Conservation (phyloP, 2,888 invertebrate species). For the Drosophila nr. fundita region DNA sequence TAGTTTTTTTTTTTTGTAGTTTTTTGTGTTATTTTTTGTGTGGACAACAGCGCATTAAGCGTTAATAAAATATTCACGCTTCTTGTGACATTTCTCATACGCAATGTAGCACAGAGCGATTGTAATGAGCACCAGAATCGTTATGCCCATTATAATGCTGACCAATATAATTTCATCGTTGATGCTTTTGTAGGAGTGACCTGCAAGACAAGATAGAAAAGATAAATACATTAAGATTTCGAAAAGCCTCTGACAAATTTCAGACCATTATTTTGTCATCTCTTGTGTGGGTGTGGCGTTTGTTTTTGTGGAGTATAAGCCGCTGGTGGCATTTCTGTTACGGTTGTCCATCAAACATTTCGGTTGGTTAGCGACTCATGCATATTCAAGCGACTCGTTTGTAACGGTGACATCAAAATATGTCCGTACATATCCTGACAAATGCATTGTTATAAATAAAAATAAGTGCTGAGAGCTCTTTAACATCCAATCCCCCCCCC, state of each 20-base stretch:
- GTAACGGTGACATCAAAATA: conserved; percentile 12
- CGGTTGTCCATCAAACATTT: conserved; percentile 47
- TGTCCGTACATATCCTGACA: conserved; percentile 38
- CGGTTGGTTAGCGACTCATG: conserved; percentile 42
- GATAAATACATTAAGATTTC: conserved; percentile 32
- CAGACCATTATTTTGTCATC: conserved; percentile 19
- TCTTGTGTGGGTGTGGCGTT: not conserved
- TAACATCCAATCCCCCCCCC: conserved; percentile 4
- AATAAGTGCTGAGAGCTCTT: conserved; percentile 34
- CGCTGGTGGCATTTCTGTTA: conserved; percentile 10
- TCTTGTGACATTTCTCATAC: conserved; percentile 90
- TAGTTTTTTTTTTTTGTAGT: conserved; percentile 3
- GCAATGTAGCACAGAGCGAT: conserved; percentile 93
- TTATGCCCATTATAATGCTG: conserved; percentile 93
- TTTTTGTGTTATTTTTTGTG: conserved; percentile 12
- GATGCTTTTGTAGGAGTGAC: conserved; percentile 91
- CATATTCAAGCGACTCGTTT: conserved; percentile 47
- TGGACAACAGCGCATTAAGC: conserved; percentile 85
- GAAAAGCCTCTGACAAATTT: conserved; percentile 44
- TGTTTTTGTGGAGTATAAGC: conserved; percentile 17
- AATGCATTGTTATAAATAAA: conserved; percentile 59
- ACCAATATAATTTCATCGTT: conserved; percentile 95
- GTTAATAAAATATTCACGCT: conserved; percentile 89
- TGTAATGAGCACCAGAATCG: conserved; percentile 91
- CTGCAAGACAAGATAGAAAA: conserved; percentile 85